A percentile compares a stretch with the other conserved stretches of the same genome.
Evolutionary conservation across 35 echinoderm and acorn worm species (phyloP).

Genomic region (Strongylocentrotus purpuratus): DNA sequence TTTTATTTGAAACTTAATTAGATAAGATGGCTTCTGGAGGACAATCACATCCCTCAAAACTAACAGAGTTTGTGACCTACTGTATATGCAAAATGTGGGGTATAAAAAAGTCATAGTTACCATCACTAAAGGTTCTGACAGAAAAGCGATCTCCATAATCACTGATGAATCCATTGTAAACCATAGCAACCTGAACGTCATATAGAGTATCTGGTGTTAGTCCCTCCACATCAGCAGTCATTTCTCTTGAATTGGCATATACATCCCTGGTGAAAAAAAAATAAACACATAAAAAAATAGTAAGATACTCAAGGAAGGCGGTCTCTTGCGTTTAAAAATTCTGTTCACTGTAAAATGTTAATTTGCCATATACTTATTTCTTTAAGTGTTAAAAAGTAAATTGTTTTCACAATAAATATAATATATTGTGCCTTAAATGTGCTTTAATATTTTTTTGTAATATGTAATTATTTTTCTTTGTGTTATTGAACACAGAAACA

Average conservation of each 20-base stretch:
- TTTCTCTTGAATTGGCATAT: neutral
- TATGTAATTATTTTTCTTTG: too few species aligned
- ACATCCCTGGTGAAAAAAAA: neutral
- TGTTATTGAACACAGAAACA: too few species aligned
- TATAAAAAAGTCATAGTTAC: neutral
- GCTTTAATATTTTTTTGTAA: too few species aligned
- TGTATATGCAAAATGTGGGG: neutral
- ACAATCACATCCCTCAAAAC: neutral
- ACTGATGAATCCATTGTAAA: neutral
- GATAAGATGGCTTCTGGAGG: neutral
- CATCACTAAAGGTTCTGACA: slow-evolving; percentile 20
- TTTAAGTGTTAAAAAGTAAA: too few species aligned
- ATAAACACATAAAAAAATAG: neutral
- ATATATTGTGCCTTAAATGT: too few species aligned
- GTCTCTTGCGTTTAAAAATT: too few species aligned
- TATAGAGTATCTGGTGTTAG: slow-evolving; percentile 2
- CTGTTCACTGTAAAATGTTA: too few species aligned
- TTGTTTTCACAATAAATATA: too few species aligned
- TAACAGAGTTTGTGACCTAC: neutral
- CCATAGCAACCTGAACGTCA: slow-evolving; percentile 10
- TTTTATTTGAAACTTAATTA: neutral
- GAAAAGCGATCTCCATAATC: slow-evolving; percentile 5
- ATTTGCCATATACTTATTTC: too few species aligned
- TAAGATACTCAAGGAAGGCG: neutral
- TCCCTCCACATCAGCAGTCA: neutral